A percentile compares a stretch with the other conserved stretches of the same genome.
These are phyloP conservation scores for Polia nebulosa DNA, from an alignment of 2,888 invertebrate genomes.

Conservation along the genomic window DNA sequence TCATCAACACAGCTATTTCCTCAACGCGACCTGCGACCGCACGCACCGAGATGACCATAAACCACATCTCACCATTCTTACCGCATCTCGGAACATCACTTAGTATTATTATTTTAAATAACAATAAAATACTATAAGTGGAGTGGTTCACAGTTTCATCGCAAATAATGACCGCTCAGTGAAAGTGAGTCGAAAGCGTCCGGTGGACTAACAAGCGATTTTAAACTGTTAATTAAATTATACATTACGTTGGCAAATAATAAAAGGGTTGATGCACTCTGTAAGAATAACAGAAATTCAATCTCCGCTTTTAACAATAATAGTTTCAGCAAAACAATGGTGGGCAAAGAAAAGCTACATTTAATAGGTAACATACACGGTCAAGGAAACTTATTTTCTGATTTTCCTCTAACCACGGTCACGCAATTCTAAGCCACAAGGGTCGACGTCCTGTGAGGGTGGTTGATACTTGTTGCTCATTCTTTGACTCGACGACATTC, in stretches of 20 bases:
- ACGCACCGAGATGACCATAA: conserved; percentile 39
- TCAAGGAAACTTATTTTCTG: conserved; percentile 18
- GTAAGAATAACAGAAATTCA: not conserved
- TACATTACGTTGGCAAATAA: conserved; percentile 38
- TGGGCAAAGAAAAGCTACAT: conserved; percentile 8
- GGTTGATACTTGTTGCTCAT: conserved; percentile 35
- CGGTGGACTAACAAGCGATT: conserved; percentile 43
- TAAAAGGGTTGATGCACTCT: conserved; percentile 40
- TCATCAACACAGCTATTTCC: conserved; percentile 34
- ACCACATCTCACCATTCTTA: conserved; percentile 17
- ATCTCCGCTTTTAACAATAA: not conserved
- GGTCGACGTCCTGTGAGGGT: conserved; percentile 43
- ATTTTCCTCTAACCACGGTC: conserved; percentile 30
- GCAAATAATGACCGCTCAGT: conserved; percentile 58
- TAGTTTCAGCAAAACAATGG: conserved; percentile 15
- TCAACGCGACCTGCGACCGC: conserved; percentile 35
- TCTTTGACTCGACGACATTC: not conserved
- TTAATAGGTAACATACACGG: conserved; percentile 30
- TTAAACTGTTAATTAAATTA: conserved; percentile 46
- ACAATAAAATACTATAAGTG: conserved; percentile 51
- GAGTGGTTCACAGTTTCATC: conserved; percentile 50
- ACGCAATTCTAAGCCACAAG: conserved; percentile 22
- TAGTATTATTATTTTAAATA: conserved; percentile 24
- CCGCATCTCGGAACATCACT: conserved; percentile 17
- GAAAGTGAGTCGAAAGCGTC: conserved; percentile 63